phyloP scores from a whole-genome alignment of 2,888 invertebrate species.

The Meandrusa payeni region DNA sequence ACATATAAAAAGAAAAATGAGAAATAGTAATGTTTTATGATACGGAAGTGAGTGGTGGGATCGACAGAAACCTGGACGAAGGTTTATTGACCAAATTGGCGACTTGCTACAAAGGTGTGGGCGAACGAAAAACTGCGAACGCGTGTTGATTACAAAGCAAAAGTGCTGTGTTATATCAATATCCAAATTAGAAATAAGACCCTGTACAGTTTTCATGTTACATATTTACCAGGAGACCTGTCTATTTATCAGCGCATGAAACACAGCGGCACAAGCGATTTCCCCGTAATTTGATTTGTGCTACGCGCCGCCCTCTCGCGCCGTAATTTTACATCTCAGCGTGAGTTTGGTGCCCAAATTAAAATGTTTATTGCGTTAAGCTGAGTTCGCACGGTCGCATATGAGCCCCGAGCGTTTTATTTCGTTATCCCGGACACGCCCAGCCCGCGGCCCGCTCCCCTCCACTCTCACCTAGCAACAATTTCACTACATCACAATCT shows the following conservation, averaged over 20 bases:
- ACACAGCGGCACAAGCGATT: constrained; percentile 47
- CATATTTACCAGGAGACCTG: neutral
- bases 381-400: constrained; percentile 72
- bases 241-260: constrained; percentile 26
- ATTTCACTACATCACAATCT: constrained; percentile 64
- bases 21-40: too few relatives aligned
- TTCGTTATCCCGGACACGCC: constrained; percentile 71
- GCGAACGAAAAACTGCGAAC: too few relatives aligned
- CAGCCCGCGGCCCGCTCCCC: constrained; percentile 45
- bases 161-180: too few relatives aligned
- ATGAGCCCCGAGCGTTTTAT: constrained; percentile 68
- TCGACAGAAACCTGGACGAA: too few relatives aligned
- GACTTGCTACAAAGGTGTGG: too few relatives aligned
- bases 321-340: constrained; percentile 75
- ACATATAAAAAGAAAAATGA: too few relatives aligned
- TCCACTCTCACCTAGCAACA: constrained; percentile 45
- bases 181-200: too few relatives aligned
- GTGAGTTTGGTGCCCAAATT: constrained; percentile 78
- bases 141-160: too few relatives aligned
- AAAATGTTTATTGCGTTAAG: constrained; percentile 80
- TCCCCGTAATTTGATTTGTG: constrained; percentile 67
- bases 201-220: too few relatives aligned
- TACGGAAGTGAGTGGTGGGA: too few relatives aligned
- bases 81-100: too few relatives aligned
- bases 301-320: constrained; percentile 59